Evolutionary conservation across 2,797 vertebrate genomes (phyloP).

Genomic region (Brachyalestes nurse): DNA sequence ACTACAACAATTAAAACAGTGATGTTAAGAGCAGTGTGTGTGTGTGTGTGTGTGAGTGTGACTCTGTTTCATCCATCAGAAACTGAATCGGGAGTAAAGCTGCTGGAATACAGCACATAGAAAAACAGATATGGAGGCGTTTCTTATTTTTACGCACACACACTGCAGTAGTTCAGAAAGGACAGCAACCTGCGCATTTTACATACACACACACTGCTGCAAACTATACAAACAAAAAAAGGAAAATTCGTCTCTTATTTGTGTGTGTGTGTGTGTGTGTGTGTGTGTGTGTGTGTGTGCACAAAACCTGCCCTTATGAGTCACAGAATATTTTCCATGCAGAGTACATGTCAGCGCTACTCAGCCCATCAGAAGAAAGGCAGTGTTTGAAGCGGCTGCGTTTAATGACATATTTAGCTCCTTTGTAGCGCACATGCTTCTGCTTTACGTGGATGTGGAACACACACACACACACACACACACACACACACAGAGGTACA

Average conservation of each 20-base stretch:
- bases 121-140: too few relatives aligned
- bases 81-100: too few relatives aligned
- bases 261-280: not conserved
- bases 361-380: conserved; percentile 27
- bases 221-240: too few relatives aligned
- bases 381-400: conserved; percentile 27
- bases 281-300: not conserved
- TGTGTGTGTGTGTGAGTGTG: not conserved
- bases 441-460: conserved; percentile 42
- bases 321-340: conserved; percentile 36
- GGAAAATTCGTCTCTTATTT: too few relatives aligned
- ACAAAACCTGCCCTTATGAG: not conserved
- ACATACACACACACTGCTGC: too few relatives aligned
- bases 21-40: too few relatives aligned
- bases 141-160: too few relatives aligned
- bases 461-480: conserved; percentile 12
- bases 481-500: not conserved
- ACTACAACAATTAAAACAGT: too few relatives aligned
- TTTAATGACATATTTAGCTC: conserved; percentile 50
- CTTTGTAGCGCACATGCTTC: conserved; percentile 59
- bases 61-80: too few relatives aligned
- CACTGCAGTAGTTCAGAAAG: too few relatives aligned
- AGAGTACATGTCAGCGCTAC: conserved; percentile 1
- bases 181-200: too few relatives aligned
- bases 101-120: too few relatives aligned